phyloP scores from a whole-genome alignment of 2,113 vertebrate species.

The Empidonax alnorum region DNA sequence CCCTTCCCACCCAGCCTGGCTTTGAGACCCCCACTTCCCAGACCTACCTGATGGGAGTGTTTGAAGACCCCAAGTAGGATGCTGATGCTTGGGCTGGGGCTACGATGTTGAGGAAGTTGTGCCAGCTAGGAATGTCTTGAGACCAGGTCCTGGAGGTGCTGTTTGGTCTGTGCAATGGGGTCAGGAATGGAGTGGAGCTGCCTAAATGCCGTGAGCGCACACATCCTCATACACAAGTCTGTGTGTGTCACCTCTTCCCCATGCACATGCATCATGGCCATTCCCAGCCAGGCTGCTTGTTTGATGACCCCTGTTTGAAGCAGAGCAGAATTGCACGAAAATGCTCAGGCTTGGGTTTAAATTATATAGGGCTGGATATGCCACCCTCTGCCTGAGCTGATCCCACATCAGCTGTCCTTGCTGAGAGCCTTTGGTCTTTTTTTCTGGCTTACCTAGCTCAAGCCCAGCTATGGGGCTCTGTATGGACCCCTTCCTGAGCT shows the following conservation, averaged over 20 bases:
- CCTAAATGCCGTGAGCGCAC: not conserved
- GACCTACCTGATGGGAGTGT: not conserved
- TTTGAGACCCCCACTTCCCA: not conserved
- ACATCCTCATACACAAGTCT: not conserved
- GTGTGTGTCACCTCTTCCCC: not conserved
- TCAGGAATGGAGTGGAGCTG: not conserved
- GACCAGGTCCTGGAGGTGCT: not conserved
- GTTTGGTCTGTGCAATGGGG: not conserved
- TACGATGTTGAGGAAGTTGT: not conserved
- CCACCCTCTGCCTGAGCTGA: not conserved
- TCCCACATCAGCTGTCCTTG: accelerated
- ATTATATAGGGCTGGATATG: not conserved
- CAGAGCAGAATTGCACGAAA: not conserved
- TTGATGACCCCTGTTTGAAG: not conserved
- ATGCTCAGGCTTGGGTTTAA: not conserved
- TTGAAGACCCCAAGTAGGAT: not conserved
- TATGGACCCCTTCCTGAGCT: not conserved
- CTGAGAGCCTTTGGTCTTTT: not conserved
- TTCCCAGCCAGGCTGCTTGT: not conserved
- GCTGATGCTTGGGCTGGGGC: not conserved
- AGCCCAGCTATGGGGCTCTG: not conserved
- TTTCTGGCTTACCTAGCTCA: not conserved
- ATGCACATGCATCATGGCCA: accelerated
- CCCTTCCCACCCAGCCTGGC: not conserved
- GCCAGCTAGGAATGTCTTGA: not conserved